These are phyloP conservation scores for Danio jaintianensis DNA, from an alignment of 2,797 vertebrate species.

Conservation along the genomic window DNA sequence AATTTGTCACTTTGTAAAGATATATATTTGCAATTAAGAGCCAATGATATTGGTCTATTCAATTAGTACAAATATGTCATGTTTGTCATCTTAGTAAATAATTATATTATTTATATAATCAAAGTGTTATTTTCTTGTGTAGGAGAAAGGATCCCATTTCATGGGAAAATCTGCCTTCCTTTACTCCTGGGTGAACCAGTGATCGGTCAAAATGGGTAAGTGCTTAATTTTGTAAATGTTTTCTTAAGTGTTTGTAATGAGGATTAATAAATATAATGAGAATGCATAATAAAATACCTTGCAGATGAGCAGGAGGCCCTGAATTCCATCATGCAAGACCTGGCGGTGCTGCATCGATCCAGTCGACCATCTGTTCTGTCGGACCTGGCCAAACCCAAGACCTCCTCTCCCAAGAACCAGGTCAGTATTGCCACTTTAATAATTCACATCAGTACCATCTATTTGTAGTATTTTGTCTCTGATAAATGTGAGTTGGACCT, in stretches of 20 bases:
- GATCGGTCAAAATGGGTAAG: conserved; percentile 90
- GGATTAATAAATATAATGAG: background rate
- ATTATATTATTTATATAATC: background rate
- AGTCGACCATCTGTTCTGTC: conserved; percentile 89
- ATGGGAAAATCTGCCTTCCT: conserved; percentile 86
- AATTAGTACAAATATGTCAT: background rate
- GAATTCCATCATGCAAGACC: conserved; percentile 99
- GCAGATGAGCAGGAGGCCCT: conserved; percentile 96
- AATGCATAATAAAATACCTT: conserved; percentile 40
- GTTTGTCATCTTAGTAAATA: background rate
- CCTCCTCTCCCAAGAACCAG: conserved; percentile 95
- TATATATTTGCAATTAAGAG: background rate
- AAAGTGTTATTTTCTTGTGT: conserved; percentile 47
- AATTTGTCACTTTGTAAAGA: background rate
- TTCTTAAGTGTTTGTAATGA: background rate
- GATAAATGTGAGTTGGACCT: background rate
- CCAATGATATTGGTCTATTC: background rate
- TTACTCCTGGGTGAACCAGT: conserved; percentile 83
- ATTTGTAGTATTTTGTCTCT: background rate
- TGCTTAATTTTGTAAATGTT: background rate
- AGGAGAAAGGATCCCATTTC: conserved; percentile 86
- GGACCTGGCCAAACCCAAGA: conserved; percentile 90
- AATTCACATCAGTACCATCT: background rate
- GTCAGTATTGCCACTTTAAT: conserved; percentile 69
- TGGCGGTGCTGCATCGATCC: conserved; percentile 96